Base-by-base conservation (phyloP, 2,888 invertebrate genomes). In the Dromius quadrimaculatus region DNA sequence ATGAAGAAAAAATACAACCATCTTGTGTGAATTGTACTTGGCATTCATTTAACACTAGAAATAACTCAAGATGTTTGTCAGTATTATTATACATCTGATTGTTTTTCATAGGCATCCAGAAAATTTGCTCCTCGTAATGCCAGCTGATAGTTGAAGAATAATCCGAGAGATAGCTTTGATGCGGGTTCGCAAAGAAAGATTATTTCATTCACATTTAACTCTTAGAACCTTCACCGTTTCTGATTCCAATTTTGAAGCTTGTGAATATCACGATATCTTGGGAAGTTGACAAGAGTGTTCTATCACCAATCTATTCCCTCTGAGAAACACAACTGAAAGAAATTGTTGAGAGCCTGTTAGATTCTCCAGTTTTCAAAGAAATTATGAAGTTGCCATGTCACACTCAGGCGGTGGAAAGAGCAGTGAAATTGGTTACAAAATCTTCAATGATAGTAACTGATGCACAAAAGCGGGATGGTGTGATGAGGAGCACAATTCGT, bases 21-120 rank as follows among this genome's bases (percentile, higher is more conserved):
- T 28, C 28, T 28, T 28, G 28, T 28, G 28, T 28, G 3, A 5
- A 28, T 28, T 3, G 28, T 28, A 8, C 28, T 28, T 8, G 3
- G 28, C 28, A 28, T 28, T 28, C n/a, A 28, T 28, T 28, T 28
- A 28, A 28, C 28, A 28, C 28, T 28, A 28, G 3, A 28, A 28
- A 28, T 5, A 28, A 28, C 28, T 28, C 28, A 28, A 28, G 28
- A 28, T 28, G 8, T 28, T 28, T 28, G 28, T 8, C 34, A 32
- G 6, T 4, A 59, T 4, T 23, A 59, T 15, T 32, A 34, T 59
- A 23, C 6, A 23, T 59, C 11, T 9, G 20, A 59, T 23, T 11
- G 32, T 59, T 19, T 13, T 59, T 15, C 59, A n/a, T 23, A 11
- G 59, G 28, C 59, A 59, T 23, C 59, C 59, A n/a, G 59, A 59